Percentiles rank a stretch among this genome's conserved stretches.
phyloP scores from a whole-genome alignment of 2,797 vertebrate genomes.

The Enteromius treurensis region DNA sequence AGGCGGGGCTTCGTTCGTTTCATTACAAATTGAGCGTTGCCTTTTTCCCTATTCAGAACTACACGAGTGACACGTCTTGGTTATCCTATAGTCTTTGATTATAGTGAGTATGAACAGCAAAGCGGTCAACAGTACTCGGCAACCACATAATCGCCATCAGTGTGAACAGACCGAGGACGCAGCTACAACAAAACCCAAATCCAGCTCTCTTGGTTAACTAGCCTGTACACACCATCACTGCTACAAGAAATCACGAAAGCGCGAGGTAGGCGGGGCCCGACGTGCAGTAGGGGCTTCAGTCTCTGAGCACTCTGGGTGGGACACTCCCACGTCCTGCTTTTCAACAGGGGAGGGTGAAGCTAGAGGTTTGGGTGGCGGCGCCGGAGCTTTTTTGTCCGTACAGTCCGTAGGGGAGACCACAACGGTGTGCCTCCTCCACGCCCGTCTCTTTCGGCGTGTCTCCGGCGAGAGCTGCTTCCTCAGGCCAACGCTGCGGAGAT shows the following conservation, averaged over 20 bases:
- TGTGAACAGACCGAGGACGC: slow-evolving; percentile 1
- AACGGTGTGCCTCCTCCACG: slow-evolving; percentile 93
- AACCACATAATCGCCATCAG: background rate
- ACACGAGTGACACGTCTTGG: too few relatives aligned
- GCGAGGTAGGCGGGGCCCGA: slow-evolving; percentile 70
- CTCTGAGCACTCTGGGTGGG: slow-evolving; percentile 42
- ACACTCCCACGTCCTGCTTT: slow-evolving; percentile 52
- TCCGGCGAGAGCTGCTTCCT: slow-evolving; percentile 89
- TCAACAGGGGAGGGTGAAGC: slow-evolving; percentile 59
- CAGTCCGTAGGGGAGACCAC: slow-evolving; percentile 84
- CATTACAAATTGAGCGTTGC: too few relatives aligned
- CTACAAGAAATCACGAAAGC: slow-evolving; percentile 82
- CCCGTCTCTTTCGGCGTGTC: slow-evolving; percentile 86
- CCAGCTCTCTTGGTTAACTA: slow-evolving; percentile 30
- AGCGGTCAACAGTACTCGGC: background rate
- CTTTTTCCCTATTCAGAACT: too few relatives aligned
- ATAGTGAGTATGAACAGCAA: background rate
- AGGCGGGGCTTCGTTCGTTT: too few relatives aligned
- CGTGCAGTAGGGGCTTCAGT: slow-evolving; percentile 49
- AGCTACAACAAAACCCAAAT: slow-evolving; percentile 17
- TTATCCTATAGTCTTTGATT: too few relatives aligned
- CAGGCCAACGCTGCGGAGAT: slow-evolving; percentile 83
- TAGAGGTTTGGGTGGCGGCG: slow-evolving; percentile 59
- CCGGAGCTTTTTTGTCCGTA: slow-evolving; percentile 51
- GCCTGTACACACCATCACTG: slow-evolving; percentile 35